Evolutionary conservation across 1,140 invertebrate genomes (phyloP).

Genomic region (Diorhabda elongata): DNA sequence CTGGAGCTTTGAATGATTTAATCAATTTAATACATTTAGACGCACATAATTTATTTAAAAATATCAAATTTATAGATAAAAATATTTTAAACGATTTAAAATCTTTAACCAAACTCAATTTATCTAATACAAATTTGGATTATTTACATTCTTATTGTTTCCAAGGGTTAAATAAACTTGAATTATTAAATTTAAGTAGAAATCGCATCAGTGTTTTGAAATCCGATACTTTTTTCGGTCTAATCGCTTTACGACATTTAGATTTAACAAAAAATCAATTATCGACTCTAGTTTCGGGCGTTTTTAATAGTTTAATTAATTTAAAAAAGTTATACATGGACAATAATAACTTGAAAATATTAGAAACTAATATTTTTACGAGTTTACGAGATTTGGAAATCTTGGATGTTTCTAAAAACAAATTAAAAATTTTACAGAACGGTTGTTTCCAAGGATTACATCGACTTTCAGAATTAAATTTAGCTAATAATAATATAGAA

Average conservation of each 20-base stretch:
- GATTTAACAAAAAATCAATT: conserved; percentile 4
- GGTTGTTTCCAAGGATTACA: not conserved
- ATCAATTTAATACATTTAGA: conserved; percentile 8
- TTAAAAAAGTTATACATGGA: not conserved
- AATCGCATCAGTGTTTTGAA: not conserved
- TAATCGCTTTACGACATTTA: not conserved
- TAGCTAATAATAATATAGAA: not conserved
- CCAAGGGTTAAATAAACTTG: not conserved
- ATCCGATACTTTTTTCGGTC: not conserved
- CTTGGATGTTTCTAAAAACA: not conserved
- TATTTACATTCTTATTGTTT: not conserved
- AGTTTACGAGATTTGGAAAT: not conserved
- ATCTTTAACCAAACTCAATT: not conserved
- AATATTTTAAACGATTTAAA: conserved; percentile 5
- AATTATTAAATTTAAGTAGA: not conserved
- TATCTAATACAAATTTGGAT: conserved; percentile 1
- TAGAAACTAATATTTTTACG: not conserved
- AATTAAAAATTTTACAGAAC: not conserved
- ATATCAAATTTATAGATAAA: not conserved
- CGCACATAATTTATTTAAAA: conserved; percentile 6
- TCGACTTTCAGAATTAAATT: not conserved
- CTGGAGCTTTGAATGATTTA: conserved; percentile 6
- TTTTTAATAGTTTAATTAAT: not conserved
- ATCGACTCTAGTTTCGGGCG: not conserved
- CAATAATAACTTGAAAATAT: not conserved